A percentile compares a stretch with the other conserved stretches of the same genome.
Evolutionary conservation across 1,140 invertebrate species (phyloP).

Genomic region (Caerostris extrusa): DNA sequence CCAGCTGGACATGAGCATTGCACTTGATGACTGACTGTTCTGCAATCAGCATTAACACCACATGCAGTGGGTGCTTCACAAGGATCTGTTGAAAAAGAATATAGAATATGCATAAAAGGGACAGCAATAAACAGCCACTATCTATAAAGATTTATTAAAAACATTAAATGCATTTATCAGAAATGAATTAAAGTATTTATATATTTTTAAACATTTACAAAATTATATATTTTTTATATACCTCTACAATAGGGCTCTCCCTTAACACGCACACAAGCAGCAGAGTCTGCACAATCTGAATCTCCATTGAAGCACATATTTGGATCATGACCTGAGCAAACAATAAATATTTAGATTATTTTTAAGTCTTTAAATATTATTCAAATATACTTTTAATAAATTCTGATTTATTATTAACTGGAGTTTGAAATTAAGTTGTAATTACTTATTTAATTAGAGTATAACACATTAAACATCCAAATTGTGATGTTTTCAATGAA

Average conservation of each 20-base stretch:
- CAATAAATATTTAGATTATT: not conserved
- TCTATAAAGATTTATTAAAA: not conserved
- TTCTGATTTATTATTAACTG: too few relatives aligned
- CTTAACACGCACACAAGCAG: constrained; percentile 84
- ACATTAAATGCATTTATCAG: too few relatives aligned
- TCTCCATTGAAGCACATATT: constrained; percentile 85
- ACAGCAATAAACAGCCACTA: not conserved
- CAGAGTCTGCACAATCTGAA: constrained; percentile 87
- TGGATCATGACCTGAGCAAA: constrained; percentile 78
- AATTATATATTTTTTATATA: constrained; percentile 80
- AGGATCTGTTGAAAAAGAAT: constrained; percentile 86
- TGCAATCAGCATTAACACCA: constrained; percentile 89
- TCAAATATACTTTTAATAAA: not conserved
- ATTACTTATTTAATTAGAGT: too few relatives aligned
- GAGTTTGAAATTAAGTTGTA: too few relatives aligned
- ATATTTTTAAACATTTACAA: not conserved
- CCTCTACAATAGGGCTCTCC: constrained; percentile 83
- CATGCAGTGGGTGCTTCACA: constrained; percentile 89
- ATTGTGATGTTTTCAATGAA: too few relatives aligned
- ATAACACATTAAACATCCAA: too few relatives aligned
- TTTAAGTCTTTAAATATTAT: not conserved
- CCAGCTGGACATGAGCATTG: constrained; percentile 81
- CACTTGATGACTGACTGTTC: constrained; percentile 82
- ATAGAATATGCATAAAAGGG: not conserved
- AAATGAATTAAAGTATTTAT: not conserved